Conservation (phyloP, 2,113 vertebrate genomes). For the Crotophaga sulcirostris region DNA sequence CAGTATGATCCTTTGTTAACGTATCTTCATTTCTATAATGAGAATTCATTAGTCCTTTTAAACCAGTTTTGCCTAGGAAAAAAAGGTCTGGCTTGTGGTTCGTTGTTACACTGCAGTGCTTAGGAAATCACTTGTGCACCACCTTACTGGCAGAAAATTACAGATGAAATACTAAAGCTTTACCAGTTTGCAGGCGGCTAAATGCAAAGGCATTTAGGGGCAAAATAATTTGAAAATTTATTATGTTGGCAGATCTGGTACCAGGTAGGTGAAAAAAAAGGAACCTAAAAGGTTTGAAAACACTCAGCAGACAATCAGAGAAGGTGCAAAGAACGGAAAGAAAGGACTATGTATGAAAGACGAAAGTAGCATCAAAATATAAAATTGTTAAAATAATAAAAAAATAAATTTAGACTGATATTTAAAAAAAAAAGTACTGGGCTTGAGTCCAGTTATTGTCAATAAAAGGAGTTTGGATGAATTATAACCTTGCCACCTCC, state of each 20-base stretch:
- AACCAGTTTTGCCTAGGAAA: background rate
- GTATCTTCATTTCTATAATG: background rate
- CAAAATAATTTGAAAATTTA: background rate
- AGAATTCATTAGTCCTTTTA: background rate
- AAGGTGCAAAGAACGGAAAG: background rate
- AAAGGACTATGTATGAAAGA: background rate
- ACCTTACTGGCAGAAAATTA: too few relatives aligned
- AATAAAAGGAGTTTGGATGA: background rate
- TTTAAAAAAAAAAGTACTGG: background rate
- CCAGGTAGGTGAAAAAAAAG: too few relatives aligned
- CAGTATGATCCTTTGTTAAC: too few relatives aligned
- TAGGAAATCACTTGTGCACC: background rate
- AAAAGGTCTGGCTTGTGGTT: background rate
- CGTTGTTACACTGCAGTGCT: background rate
- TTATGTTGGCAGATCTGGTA: background rate
- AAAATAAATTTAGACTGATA: background rate
- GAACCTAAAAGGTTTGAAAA: background rate
- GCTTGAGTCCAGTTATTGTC: background rate
- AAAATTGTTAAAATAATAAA: background rate
- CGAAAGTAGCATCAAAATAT: background rate
- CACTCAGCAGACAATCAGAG: background rate
- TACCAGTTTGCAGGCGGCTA: background rate
- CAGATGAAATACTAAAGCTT: background rate
- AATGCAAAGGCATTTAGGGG: background rate
- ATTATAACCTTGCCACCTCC: background rate